A percentile compares a stretch with the other conserved stretches of the same genome.
Evolutionary conservation across 2,888 invertebrate species (phyloP).

Genomic region (Harmothoe impar): DNA sequence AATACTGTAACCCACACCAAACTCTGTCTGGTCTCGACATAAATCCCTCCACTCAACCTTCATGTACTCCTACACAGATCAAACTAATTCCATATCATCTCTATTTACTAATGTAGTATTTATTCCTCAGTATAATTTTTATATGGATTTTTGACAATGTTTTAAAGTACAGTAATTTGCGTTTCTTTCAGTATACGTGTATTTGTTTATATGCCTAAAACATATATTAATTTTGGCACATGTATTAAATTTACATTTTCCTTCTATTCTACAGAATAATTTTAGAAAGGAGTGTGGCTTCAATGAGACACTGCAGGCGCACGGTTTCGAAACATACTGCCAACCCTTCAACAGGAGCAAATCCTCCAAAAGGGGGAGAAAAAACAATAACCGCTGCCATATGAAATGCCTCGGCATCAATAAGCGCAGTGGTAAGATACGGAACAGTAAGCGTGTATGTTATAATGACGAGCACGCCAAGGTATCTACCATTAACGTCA

Average conservation of each 20-base stretch:
- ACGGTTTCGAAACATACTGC: not conserved
- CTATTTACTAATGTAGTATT: no score
- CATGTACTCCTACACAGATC: no score
- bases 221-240: no score
- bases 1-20: no score
- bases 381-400: not conserved
- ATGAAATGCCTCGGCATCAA: slow-evolving; percentile 13
- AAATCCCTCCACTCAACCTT: no score
- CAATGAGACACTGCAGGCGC: not conserved
- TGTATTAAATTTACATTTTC: not conserved
- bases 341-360: not conserved
- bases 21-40: no score
- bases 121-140: no score
- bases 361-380: not conserved
- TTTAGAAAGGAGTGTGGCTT: not conserved
- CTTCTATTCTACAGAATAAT: not conserved
- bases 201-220: no score
- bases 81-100: no score
- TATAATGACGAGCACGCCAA: not conserved
- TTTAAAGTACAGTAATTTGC: no score
- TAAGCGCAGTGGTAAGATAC: not conserved
- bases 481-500: not conserved
- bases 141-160: no score
- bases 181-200: no score
- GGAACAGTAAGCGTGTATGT: not conserved